Base-by-base conservation (phyloP, 2,797 vertebrate species). In the Cryptoblepharus egeriae region DNA sequence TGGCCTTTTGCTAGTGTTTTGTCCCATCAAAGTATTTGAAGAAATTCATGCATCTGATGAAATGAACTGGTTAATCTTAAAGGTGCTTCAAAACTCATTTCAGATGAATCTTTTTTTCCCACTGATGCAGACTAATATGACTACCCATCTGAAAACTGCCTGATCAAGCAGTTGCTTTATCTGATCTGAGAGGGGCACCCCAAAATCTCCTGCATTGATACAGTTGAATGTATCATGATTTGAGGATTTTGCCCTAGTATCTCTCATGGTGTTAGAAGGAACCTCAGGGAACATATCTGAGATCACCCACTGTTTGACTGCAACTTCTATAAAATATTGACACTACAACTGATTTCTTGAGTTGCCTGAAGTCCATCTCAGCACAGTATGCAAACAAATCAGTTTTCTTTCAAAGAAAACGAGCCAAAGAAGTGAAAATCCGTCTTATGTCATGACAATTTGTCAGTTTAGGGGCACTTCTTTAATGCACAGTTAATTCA, bases 401-500 rank as follows among this genome's bases (percentile, higher is more conserved):
- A 72, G n/a, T 83, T 92, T 76, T 88, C 35, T 75, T 61, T 73
- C 28, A 65, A 79, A 77, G 68, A 86, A 87, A 78, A 64, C 24
- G 67, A 77, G 30, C 10, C 58, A 91, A 91, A 89, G 77, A 71
- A 87, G 58, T 85, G 8, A 45, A 90, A 90, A 92, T 90, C 45
- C 70, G 85, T 77, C 67, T 83, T 61, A 90, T 75, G 78, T 75
- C 65, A 63, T 89, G 79, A 91, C 90, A 91, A 89, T 91, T 92
- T 92, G 92, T 87, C 87, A 92, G 60, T 92, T 9, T 88, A 91
- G 89, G 77, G 85, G 57, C 88, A 81, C 60, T 85, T 81, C 76
- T 92, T 91, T 89, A 88, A 88, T 71, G 70, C 84, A 86, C 76
- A 87, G 58, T 84, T 90, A 84, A 88, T 93, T 89, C 84, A 87